Evolutionary conservation across 2,797 vertebrate genomes (phyloP).

Genomic region (Pteronotus mesoamericanus): DNA sequence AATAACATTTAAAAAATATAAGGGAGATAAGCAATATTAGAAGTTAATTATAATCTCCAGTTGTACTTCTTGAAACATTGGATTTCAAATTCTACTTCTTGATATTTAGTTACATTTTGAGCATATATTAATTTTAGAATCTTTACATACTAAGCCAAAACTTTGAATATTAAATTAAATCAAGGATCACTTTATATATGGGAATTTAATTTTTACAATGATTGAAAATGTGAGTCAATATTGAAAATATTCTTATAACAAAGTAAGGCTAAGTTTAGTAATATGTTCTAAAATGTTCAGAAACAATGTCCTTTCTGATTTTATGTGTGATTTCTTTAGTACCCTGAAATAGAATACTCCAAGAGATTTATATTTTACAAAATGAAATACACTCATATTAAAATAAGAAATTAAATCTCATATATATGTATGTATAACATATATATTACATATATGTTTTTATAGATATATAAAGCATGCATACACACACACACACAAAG

Average conservation of each 20-base stretch:
- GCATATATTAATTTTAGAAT: background rate
- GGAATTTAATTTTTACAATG: slow-evolving; percentile 44
- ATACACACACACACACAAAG: background rate
- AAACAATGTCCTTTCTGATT: background rate
- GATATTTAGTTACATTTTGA: slow-evolving; percentile 48
- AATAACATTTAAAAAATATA: slow-evolving; percentile 35
- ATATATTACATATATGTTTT: too few relatives aligned
- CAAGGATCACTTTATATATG: slow-evolving; percentile 42
- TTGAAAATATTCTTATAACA: background rate
- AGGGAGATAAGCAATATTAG: slow-evolving; percentile 21
- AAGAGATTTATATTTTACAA: background rate
- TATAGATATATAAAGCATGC: too few relatives aligned
- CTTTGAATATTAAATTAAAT: slow-evolving; percentile 34
- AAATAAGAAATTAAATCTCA: background rate
- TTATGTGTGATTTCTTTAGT: background rate
- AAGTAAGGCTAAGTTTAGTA: background rate
- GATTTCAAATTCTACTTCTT: slow-evolving; percentile 44
- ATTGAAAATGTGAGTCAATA: slow-evolving; percentile 31
- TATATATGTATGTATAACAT: too few relatives aligned
- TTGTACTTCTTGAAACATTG: background rate
- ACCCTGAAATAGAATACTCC: background rate
- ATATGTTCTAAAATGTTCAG: background rate
- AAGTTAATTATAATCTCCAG: background rate
- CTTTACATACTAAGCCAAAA: background rate
- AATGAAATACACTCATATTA: background rate